A percentile compares a stretch with the other conserved stretches of the same genome.
Evolutionary conservation across 2,797 vertebrate genomes (phyloP).

Genomic region (Capromys pilorides): DNA sequence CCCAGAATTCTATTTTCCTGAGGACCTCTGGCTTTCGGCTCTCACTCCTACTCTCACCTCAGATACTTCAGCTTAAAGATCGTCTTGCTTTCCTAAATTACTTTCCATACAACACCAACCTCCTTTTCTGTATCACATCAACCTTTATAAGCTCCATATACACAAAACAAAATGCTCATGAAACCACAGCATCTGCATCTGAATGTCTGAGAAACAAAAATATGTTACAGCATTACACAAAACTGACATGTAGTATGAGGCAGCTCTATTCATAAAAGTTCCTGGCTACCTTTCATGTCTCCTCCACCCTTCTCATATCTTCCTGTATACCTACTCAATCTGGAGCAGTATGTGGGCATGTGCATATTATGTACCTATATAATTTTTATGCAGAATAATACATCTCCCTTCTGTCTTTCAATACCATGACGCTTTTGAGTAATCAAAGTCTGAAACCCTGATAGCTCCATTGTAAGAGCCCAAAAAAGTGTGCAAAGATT

Average conservation of each 20-base stretch:
- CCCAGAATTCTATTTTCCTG: background rate
- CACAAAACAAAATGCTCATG: background rate
- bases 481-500: background rate
- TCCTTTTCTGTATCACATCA: background rate
- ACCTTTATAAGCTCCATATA: background rate
- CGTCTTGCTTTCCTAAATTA: slow-evolving; percentile 7
- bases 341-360: background rate
- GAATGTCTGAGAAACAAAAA: background rate
- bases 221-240: background rate
- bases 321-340: background rate
- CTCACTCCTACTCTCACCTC: background rate
- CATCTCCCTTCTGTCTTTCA: background rate
- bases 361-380: background rate
- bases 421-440: background rate
- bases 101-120: background rate
- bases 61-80: background rate
- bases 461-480: background rate
- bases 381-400: background rate
- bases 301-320: background rate
- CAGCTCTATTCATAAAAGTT: background rate
- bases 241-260: background rate
- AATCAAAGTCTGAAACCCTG: slow-evolving; percentile 4
- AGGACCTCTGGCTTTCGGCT: background rate
- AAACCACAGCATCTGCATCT: background rate
- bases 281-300: background rate